Evolutionary conservation across 2,113 vertebrate genomes (phyloP), one percentile per base, ranked within the genome.

Genomic region (Columbina picui): DNA sequence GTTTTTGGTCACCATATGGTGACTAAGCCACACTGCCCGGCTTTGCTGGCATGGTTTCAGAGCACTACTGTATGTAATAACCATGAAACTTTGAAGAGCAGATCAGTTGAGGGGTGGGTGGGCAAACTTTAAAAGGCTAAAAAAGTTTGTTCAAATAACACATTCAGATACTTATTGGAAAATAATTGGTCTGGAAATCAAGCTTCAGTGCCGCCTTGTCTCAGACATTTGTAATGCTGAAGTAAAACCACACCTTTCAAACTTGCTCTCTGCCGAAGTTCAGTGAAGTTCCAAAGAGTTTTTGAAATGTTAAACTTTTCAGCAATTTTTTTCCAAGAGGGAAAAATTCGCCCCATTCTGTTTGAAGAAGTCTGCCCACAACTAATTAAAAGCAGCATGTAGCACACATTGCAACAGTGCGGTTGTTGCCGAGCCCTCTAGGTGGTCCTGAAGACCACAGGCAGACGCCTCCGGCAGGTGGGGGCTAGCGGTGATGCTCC

Each of bases 101-200:
- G 29, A 90, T 43, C 52, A 71, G n/a, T 57, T 89, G 69, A 94
- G 39, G 63, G 67, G 85, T 53, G 27, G 41, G 47, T 64, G 49
- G 77, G 80, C 80, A 87, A 81, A 82, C 65, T 82, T 93, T 68
- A 49, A 91, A 94, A 95, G 32, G 22, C 36, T 69, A 14, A 45
- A 79, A 27, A 57, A 36, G 10, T 82, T 91, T 78, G n/a, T 57
- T 91, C 89, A 73, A 87, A 60, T 87, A 89, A 68, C 61, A 57
- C 13, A 19, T 84, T 91, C 36, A 75, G 27, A 71, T 94, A 41
- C 21, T 71, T 84, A 81, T 6, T 90, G 71, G 43, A 55, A 93
- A 92, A n/a, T 84, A 93, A 84, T 49, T 94, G 60, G 71, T 78
- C 68, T 89, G 87, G 87, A 91, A 93, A 87, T 84, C 53, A 84